Evolutionary conservation across 2,797 vertebrate species (phyloP).

Genomic region (Helostoma temminkii): DNA sequence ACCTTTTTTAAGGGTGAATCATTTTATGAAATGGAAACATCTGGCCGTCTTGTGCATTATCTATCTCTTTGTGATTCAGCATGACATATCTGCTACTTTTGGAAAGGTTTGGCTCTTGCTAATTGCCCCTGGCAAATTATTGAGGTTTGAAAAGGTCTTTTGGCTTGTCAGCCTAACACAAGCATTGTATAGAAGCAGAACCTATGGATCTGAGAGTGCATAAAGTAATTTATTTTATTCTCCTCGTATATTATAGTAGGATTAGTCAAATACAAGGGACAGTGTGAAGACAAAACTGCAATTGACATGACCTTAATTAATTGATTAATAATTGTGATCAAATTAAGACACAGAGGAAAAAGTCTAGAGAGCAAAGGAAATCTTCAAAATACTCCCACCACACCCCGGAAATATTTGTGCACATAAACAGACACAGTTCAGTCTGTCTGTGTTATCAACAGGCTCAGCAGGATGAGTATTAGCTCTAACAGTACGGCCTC

Average conservation of each 20-base stretch:
- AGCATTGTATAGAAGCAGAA: not conserved
- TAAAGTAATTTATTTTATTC: too few relatives aligned
- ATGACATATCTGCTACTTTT: not conserved
- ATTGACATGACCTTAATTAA: too few relatives aligned
- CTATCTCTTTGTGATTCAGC: not conserved
- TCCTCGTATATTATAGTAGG: too few relatives aligned
- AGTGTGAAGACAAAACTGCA: conserved; percentile 1
- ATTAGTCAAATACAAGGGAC: conserved; percentile 38
- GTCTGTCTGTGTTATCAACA: conserved; percentile 75
- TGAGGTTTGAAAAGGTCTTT: not conserved
- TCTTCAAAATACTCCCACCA: conserved; percentile 27
- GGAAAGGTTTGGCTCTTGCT: not conserved
- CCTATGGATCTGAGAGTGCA: not conserved
- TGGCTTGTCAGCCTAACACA: not conserved
- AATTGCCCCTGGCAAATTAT: not conserved
- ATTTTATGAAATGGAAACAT: not conserved
- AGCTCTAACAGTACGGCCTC: conserved; percentile 73
- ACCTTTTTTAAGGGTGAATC: not conserved
- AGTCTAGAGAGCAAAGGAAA: conserved; percentile 65
- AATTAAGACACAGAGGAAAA: conserved; percentile 8
- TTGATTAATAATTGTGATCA: not conserved
- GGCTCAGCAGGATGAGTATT: conserved; percentile 76
- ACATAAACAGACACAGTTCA: conserved; percentile 43
- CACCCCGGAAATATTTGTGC: not conserved
- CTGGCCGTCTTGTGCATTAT: not conserved